Base-by-base conservation (phyloP, 2,888 invertebrate species). In the Exephanes ischioxanthus region DNA sequence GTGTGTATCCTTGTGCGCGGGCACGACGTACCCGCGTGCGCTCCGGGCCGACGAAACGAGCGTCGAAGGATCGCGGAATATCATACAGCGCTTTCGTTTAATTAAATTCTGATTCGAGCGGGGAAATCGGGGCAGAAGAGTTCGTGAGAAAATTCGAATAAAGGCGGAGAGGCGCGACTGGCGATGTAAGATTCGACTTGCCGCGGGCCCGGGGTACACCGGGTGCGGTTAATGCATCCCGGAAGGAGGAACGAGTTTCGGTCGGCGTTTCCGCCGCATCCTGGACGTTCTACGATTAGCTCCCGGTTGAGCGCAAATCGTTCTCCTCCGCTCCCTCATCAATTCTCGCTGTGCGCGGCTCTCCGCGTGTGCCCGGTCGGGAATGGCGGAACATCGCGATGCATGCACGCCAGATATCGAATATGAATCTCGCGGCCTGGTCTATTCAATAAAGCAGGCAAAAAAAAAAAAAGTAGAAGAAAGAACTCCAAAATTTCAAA, bases 101-200 rank as follows among this genome's bases (percentile, higher is more conserved):
- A 94, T 94, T 94, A 94, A 94, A 94, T 93, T 93, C 92, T 93
- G 92, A 93, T 93, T 93, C 92, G 90, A 92, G 91, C 90, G 91
- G 11, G 58, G 45, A 11, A 45, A 93, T 91, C 90, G 91, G 26
- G 26, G 58, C 58, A 1, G 90, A 66, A 16, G 75, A 85, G 81
- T 85, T 63, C 55, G 37, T 14, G 81, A 70, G 63, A 66, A 33
- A 66, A 79, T 75, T 83, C 75, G 70, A 80, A 77, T 33, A 67
- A 84, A 72, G 75, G 71, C 14, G 81, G 53, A 55, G 81, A 53
- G 66, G 81, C 70, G 80, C 85, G 87, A 77, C 71, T 66, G 45
- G 75, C 51, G 73, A 66, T 58, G 71, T 68, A 71, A 82, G 79
- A 79, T 85, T 83, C 84, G 86, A 81, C 73, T 63, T 67, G 70